Base-by-base conservation (phyloP, 30 jellyfish, hydroid and myxozoan species). In the Hydra vulgaris region DNA sequence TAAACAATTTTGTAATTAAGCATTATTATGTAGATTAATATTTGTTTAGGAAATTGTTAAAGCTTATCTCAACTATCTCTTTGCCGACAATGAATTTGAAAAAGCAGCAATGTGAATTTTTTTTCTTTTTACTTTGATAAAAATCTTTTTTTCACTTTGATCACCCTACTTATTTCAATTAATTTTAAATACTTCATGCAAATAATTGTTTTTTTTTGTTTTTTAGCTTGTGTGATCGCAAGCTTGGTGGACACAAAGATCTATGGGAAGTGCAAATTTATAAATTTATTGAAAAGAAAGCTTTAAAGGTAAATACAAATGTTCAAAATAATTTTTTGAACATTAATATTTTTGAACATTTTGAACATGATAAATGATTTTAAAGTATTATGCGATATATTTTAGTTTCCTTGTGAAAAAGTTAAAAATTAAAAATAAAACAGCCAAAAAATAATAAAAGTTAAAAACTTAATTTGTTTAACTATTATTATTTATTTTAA, bases 261-360 rank as follows among this genome's bases (percentile, higher is more conserved):
- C 70, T 92, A 23, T 90, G 97, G 97, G 97, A 90, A 75, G 97
- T 85, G 69, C 88, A 92, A 69, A 94, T 92, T 0, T 87, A 92
- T 83, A 54, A 88, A 55, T 90, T 90, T 81, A 95, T 92, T 56
- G 84, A 86, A 66, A 84, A 83, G 74, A 76, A 81, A 78, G 84
- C 83, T 72, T 66, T 87, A 26, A 87, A 88, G 85, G 90, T 74
- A 40, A 18, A 8, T n/a, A n/a, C n/a, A n/a, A n/a, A n/a, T n/a
- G n/a, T n/a, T n/a, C n/a, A 21, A 25, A 5, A n/a, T n/a, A n/a
- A n/a, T n/a, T n/a, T n/a, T n/a, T n/a, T n/a, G n/a, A n/a, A n/a
- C n/a, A n/a, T 56, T 17, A n/a, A 56, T 56, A 16, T 56, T 56
- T 56, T 56, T 56, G n/a, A n/a, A n/a, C n/a, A n/a, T n/a, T n/a